Evolutionary conservation across 1,140 invertebrate species (phyloP).

Genomic region (Neuroterus valhalla): DNA sequence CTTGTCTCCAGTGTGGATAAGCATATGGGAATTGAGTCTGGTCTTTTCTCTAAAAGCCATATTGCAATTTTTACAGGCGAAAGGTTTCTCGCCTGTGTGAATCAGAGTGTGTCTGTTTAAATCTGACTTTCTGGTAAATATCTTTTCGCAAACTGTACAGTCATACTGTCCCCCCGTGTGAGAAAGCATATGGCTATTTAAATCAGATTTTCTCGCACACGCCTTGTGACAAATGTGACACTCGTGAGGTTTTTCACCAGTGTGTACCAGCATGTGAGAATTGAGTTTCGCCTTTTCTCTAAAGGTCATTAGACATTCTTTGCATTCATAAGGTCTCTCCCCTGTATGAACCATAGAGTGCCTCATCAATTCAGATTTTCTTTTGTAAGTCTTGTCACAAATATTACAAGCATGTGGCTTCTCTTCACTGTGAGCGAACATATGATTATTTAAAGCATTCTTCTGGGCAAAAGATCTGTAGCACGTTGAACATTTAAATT

Average conservation of each 20-base stretch:
- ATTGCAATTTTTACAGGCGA: conserved; percentile 80
- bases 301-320: conserved; percentile 76
- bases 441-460: conserved; percentile 69
- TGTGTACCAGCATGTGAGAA: conserved; percentile 84
- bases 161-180: conserved; percentile 78
- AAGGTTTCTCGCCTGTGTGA: conserved; percentile 83
- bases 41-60: conserved; percentile 77
- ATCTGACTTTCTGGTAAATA: conserved; percentile 83
- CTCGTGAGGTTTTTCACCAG: conserved; percentile 80
- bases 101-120: conserved; percentile 81
- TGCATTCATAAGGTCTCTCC: conserved; percentile 76
- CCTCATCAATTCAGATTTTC: conserved; percentile 75
- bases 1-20: conserved; percentile 75
- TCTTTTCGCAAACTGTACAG: conserved; percentile 83
- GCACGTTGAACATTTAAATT: conserved; percentile 81
- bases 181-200: conserved; percentile 71
- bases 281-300: conserved; percentile 77
- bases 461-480: conserved; percentile 62
- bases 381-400: conserved; percentile 75
- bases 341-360: conserved; percentile 76
- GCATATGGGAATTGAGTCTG: conserved; percentile 69
- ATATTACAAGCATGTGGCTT: conserved; percentile 76
- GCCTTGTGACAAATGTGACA: conserved; percentile 77
- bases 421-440: conserved; percentile 71
- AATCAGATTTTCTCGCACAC: conserved; percentile 69